Evolutionary conservation across 1,140 invertebrate species (phyloP).

Genomic region (Daktulosphaira vitifoliae): DNA sequence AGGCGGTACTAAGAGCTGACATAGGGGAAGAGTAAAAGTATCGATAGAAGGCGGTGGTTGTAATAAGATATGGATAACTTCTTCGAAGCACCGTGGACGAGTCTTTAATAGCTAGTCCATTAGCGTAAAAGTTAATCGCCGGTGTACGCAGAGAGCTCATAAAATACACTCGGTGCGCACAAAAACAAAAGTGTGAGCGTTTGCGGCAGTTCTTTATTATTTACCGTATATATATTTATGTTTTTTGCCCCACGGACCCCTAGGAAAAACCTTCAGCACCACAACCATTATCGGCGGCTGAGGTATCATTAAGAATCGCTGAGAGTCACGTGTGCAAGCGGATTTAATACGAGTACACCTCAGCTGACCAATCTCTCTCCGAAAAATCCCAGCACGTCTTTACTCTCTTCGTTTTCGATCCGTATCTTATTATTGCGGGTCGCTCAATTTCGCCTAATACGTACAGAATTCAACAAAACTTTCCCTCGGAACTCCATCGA

Average conservation of each 20-base stretch:
- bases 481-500: too few relatives aligned
- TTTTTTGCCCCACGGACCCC: too few relatives aligned
- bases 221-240: too few relatives aligned
- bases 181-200: conserved; percentile 22
- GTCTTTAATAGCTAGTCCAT: conserved; percentile 30
- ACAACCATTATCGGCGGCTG: background rate
- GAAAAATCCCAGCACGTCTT: too few relatives aligned
- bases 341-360: background rate
- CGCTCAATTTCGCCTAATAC: conserved; percentile 17
- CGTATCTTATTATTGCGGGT: too few relatives aligned
- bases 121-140: conserved; percentile 31
- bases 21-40: background rate
- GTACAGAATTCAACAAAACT: conserved; percentile 30
- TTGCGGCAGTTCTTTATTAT: conserved; percentile 26
- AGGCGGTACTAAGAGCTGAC: background rate
- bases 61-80: too few relatives aligned
- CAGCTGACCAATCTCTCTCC: background rate
- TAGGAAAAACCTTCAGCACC: too few relatives aligned
- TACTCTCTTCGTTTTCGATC: too few relatives aligned
- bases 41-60: too few relatives aligned
- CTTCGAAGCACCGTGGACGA: background rate
- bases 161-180: conserved; percentile 28
- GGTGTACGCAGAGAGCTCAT: conserved; percentile 1
- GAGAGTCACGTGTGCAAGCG: conserved; percentile 12
- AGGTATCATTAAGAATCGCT: conserved; percentile 30